Conservation (phyloP, 2,113 vertebrate genomes). For the Limnothrissa miodon region DNA sequence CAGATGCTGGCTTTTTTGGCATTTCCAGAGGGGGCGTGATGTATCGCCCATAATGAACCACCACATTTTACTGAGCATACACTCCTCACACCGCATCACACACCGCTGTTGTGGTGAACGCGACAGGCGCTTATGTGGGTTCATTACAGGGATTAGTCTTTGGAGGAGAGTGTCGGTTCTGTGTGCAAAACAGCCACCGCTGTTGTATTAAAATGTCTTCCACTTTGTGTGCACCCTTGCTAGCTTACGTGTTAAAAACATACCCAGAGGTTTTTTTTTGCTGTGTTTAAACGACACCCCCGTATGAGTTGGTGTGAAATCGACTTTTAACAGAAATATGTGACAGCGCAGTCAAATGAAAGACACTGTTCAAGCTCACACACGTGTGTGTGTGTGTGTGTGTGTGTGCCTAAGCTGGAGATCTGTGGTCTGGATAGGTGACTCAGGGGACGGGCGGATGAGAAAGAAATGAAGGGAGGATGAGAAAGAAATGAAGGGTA, state of each 20-base stretch:
- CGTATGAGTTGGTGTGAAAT: background rate
- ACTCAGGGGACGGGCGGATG: background rate
- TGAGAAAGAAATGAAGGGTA: no score
- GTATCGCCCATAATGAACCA: background rate
- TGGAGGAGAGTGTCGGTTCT: background rate
- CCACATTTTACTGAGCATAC: background rate
- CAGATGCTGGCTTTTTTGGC: background rate
- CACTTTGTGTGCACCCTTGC: background rate
- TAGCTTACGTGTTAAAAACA: background rate
- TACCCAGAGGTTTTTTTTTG: background rate
- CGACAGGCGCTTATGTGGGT: background rate
- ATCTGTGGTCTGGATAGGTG: background rate
- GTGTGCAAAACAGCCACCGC: slow-evolving; percentile 3
- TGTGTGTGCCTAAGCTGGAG: background rate
- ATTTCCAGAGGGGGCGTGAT: background rate
- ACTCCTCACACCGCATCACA: background rate
- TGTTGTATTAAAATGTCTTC: slow-evolving; percentile 3
- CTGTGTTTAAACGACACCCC: background rate
- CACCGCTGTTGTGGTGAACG: background rate
- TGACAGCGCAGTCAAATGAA: background rate
- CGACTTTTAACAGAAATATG: background rate
- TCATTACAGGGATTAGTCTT: slow-evolving; percentile 34
- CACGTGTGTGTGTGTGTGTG: background rate
- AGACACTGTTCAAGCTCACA: background rate
- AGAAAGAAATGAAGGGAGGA: background rate